Evolutionary conservation across 1,140 invertebrate genomes (phyloP).

Genomic region (Heliconius hermathena): DNA sequence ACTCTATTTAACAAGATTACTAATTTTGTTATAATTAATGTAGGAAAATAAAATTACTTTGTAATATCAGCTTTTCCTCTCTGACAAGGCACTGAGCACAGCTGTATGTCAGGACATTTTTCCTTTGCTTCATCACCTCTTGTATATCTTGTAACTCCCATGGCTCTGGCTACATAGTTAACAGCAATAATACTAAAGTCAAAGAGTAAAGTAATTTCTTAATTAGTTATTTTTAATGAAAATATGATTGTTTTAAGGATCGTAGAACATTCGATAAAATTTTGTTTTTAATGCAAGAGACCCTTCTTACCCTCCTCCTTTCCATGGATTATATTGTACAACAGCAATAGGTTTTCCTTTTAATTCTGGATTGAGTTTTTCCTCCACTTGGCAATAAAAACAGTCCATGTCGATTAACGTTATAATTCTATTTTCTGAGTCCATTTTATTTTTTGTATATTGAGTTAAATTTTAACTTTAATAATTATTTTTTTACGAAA

Average conservation of each 20-base stretch:
- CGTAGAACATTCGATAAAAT: too few relatives aligned
- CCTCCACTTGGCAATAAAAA: slow-evolving; percentile 98
- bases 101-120: slow-evolving; percentile 92
- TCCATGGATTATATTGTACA: slow-evolving; percentile 96
- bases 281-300: neutral
- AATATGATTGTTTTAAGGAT: neutral
- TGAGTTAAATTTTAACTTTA: neutral
- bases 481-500: neutral
- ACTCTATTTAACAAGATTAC: too few relatives aligned
- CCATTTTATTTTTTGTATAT: slow-evolving; percentile 50
- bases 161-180: slow-evolving; percentile 96
- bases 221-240: neutral
- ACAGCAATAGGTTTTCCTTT: slow-evolving; percentile 95
- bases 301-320: slow-evolving; percentile 90
- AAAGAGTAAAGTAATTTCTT: neutral
- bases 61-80: slow-evolving; percentile 97
- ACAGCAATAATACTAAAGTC: slow-evolving; percentile 95
- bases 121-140: slow-evolving; percentile 95
- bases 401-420: slow-evolving; percentile 99
- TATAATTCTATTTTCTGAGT: slow-evolving; percentile 85
- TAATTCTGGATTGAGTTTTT: slow-evolving; percentile 90
- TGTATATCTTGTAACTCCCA: slow-evolving; percentile 94
- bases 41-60: slow-evolving; percentile 83
- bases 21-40: too few relatives aligned
- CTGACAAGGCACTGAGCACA: slow-evolving; percentile 92